These are phyloP conservation scores for Acleris holmiana DNA, from an alignment of 2,888 invertebrate genomes.

Conservation along the genomic window DNA sequence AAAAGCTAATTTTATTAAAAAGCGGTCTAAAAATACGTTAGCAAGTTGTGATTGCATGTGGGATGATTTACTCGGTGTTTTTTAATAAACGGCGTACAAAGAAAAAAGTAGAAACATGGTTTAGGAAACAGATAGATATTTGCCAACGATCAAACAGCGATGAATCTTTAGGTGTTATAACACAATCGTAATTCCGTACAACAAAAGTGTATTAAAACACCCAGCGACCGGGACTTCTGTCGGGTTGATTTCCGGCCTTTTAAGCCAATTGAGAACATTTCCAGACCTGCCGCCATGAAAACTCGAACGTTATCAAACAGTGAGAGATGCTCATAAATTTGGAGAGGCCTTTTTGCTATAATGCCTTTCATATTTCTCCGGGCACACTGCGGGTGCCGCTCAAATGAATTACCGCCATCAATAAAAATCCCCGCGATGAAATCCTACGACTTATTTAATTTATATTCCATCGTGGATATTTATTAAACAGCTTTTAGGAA, in stretches of 20 bases:
- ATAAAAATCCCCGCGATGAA: conserved; percentile 80
- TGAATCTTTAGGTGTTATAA: conserved; percentile 13
- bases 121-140: conserved; percentile 24
- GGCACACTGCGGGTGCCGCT: conserved; percentile 80
- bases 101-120: neutral
- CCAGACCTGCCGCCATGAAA: conserved; percentile 60
- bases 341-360: conserved; percentile 81
- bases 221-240: conserved; percentile 40
- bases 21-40: neutral
- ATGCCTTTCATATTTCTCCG: conserved; percentile 83
- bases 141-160: conserved; percentile 20
- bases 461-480: conserved; percentile 81
- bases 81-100: no score
- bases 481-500: conserved; percentile 67
- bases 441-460: conserved; percentile 83
- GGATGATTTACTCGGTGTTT: no score
- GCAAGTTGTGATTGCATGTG: neutral
- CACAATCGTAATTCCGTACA: conserved; percentile 24
- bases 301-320: conserved; percentile 74
- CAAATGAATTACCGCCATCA: conserved; percentile 83
- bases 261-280: conserved; percentile 63
- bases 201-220: conserved; percentile 36
- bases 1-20: neutral
- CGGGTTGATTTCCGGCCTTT: conserved; percentile 57
- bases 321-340: conserved; percentile 81